A percentile compares a stretch with the other conserved stretches of the same genome.
These are phyloP conservation scores for Sanderia malayensis DNA, from an alignment of 30 jellyfish, hydroid and myxozoan genomes.

Conservation along the genomic window DNA sequence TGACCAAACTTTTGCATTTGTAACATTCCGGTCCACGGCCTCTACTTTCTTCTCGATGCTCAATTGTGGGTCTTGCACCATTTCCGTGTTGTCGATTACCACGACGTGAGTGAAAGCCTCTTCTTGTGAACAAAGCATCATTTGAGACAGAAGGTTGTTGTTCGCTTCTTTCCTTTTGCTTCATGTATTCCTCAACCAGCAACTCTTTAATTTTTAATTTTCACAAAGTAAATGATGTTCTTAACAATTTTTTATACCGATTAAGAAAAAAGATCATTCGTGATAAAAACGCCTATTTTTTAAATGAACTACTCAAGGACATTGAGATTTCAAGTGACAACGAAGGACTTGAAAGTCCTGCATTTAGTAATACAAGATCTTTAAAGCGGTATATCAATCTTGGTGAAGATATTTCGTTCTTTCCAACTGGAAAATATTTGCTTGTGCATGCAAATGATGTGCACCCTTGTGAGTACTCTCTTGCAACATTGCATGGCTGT, in stretches of 20 bases:
- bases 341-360: slow-evolving; percentile 2
- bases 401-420: slow-evolving; percentile 19
- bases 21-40: slow-evolving; percentile 49
- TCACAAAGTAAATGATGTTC: not conserved
- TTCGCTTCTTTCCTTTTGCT: slow-evolving; percentile 46
- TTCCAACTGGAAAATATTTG: slow-evolving; percentile 4
- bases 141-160: slow-evolving; percentile 20
- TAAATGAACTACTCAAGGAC: too few relatives aligned
- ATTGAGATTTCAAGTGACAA: not conserved
- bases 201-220: slow-evolving; percentile 19
- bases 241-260: not conserved
- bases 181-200: slow-evolving; percentile 51
- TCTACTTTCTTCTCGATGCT: slow-evolving; percentile 22
- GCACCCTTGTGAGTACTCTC: slow-evolving; percentile 1
- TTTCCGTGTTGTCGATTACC: too few relatives aligned
- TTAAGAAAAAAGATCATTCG: not conserved
- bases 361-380: not conserved
- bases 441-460: slow-evolving; percentile 23
- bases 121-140: slow-evolving; percentile 42
- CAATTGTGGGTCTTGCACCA: too few relatives aligned
- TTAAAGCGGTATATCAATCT: not conserved
- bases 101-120: slow-evolving; percentile 42
- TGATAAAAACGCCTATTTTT: not conserved
- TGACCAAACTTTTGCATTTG: slow-evolving; percentile 49
- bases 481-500: slow-evolving; percentile 1